phyloP scores from a whole-genome alignment of 2,888 invertebrate species.

The Pristionchus arcanus region DNA sequence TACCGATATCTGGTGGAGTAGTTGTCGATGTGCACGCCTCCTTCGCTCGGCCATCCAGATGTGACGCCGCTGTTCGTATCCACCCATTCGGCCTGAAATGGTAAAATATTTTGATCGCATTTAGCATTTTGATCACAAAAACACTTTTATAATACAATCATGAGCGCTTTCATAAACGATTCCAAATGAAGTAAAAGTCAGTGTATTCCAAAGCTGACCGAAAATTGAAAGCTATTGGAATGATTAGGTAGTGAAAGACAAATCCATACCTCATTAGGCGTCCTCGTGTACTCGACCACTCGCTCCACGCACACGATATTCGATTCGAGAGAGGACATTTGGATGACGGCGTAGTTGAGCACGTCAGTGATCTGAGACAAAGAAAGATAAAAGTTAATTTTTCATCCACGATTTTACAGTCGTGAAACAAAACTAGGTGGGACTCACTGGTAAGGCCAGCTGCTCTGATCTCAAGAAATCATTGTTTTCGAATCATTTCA shows the following conservation, averaged over 20 bases:
- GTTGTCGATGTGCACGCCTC: conserved; percentile 62
- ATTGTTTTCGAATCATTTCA: no score
- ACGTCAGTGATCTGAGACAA: conserved; percentile 77
- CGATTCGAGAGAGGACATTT: conserved; percentile 90
- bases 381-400: background rate
- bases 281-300: conserved; percentile 92
- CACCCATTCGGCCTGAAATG: conserved; percentile 69
- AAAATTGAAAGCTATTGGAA: no score
- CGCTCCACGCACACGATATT: conserved; percentile 86
- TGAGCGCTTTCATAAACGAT: no score
- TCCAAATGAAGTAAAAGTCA: no score
- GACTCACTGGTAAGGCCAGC: no score
- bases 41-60: conserved; percentile 62
- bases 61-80: conserved; percentile 59
- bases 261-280: conserved; percentile 79
- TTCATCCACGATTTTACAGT: background rate
- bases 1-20: conserved; percentile 63
- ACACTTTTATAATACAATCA: no score
- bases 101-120: no score
- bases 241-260: background rate
- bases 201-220: no score
- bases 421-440: no score
- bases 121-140: no score
- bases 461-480: no score
- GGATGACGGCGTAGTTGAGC: conserved; percentile 74